phyloP scores from a whole-genome alignment of 2,797 vertebrate genomes.

The Valencia hispanica region DNA sequence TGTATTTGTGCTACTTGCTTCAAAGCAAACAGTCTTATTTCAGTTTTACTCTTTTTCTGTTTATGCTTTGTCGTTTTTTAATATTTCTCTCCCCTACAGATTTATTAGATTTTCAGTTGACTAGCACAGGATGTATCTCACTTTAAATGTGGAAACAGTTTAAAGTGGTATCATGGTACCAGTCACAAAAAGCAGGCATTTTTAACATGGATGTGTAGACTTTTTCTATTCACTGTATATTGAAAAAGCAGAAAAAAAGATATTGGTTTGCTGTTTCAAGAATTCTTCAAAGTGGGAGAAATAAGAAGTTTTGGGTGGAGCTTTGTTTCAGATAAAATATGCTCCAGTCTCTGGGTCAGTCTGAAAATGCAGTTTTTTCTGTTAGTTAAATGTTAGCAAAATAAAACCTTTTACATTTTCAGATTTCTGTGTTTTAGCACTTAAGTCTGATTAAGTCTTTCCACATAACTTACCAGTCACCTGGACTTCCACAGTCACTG shows the following conservation, averaged over 20 bases:
- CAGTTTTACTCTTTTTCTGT: too few species aligned
- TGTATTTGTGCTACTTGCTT: not conserved
- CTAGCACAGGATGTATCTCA: not conserved
- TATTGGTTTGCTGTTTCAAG: too few species aligned
- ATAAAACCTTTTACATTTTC: not conserved
- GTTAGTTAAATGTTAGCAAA: not conserved
- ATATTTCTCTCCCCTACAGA: not conserved
- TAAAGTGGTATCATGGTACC: too few species aligned
- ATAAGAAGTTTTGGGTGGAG: not conserved
- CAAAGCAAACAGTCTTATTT: not conserved
- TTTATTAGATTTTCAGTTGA: not conserved
- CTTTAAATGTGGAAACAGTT: too few species aligned
- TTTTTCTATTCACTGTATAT: too few species aligned
- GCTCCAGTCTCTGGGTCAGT: not conserved
- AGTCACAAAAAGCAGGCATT: too few species aligned
- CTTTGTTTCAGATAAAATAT: not conserved
- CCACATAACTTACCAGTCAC: constrained; percentile 84
- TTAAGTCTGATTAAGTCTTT: not conserved
- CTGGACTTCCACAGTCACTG: constrained; percentile 85
- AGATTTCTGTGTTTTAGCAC: not conserved
- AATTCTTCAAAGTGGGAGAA: too few species aligned
- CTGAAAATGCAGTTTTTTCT: too few species aligned
- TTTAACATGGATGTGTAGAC: too few species aligned
- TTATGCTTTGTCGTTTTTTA: too few species aligned
- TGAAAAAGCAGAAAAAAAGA: too few species aligned